Base-by-base conservation (phyloP, 2,888 invertebrate species). In the Pristionchus fissidentatus region DNA sequence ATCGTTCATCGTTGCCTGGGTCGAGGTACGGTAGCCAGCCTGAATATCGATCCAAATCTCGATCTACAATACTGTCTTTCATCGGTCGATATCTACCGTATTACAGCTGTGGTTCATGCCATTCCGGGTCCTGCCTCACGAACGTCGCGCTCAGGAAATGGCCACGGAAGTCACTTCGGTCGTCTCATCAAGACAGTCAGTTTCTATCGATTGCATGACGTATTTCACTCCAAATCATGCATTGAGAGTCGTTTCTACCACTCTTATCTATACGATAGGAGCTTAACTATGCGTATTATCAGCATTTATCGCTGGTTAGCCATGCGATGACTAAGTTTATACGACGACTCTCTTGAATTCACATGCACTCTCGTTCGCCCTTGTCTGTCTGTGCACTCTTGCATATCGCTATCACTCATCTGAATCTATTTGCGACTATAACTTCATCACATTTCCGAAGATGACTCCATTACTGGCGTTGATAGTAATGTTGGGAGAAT, bases 61-160 rank as follows among this genome's bases (percentile, higher is more conserved):
- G 13, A 46, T 10, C 32, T 46, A 75, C 19, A 49, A 13, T 3
- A 4, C n/a, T n/a, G 2, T 55, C n/a, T 22, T n/a, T 8, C 22
- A 26, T 38, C 66, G 22, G 38, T 66, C 66, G 66, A 66, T 7
- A 60, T 32, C 15, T 29, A 62, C 43, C 41, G 7, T 26, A 41
- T 55, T 78, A 32, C 57, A 80, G 82, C 70, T 82, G 32, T 82
- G 82, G 82, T 82, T 82, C 82, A 82, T 82, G 82, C 82, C 82
- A 13, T 82, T 82, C 70, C 66, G 70, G 15, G 82, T 82, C 29
- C 52, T 80, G 19, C 80, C 80, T n/a, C 57, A 60, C 29, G 80
- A 80, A 22, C 8, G 80, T 0, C 38, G 60, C 60, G 60, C 78
- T 7, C 55, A 52, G 38, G 78, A 52, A 26, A 7, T 78, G 22